Base-by-base conservation (phyloP, 2,888 invertebrate genomes). In the Bibio marci region DNA sequence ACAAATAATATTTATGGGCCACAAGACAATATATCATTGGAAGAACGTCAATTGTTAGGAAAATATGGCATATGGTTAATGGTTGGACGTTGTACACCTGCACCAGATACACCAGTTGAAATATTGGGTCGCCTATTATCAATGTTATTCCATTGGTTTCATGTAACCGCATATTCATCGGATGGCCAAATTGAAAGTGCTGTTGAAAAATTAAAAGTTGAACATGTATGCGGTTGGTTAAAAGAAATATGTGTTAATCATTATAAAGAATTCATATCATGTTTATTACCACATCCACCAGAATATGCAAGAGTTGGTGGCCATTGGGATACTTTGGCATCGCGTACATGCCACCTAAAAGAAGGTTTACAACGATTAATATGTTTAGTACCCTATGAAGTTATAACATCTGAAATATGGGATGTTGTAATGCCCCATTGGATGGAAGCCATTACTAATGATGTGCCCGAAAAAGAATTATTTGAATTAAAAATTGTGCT, bases 71-170 rank as follows among this genome's bases (percentile, higher is more conserved):
- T 97, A 39, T 97, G 97, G 94, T 65, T 98, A 47, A 71, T 98
- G 56, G 91, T 95, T 33, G 94, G 94, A 11, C 72, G 95, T 44
- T 95, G 86, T 55, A 77, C 80, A 12, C 85, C 86, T 1, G 76
- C 73, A 45, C 70, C 78, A 18, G 79, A 80, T 52, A 80, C 81
- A 1, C 79, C 80, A 0, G 70, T 75, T 42, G 81, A 83, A 59
- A 71, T 80, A 39, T 67, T 97, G 37, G 95, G 95, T 7, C 71
- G 95, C 44, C 71, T 99, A 49, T 70, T 98, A 37, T 87, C 92
- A 25, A 94, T 95, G 72, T 71, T 98, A 45, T 98, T 97, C 64
- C 94, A 97, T 61, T 98, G 98, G 98, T 99, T 97, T 67, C 90
- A 97, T 63, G 85, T 92, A 51, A 98, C 97, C 13, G 92, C 95